These are phyloP conservation scores for Andricus curvator DNA, from an alignment of 2,888 invertebrate species.

Conservation along the genomic window DNA sequence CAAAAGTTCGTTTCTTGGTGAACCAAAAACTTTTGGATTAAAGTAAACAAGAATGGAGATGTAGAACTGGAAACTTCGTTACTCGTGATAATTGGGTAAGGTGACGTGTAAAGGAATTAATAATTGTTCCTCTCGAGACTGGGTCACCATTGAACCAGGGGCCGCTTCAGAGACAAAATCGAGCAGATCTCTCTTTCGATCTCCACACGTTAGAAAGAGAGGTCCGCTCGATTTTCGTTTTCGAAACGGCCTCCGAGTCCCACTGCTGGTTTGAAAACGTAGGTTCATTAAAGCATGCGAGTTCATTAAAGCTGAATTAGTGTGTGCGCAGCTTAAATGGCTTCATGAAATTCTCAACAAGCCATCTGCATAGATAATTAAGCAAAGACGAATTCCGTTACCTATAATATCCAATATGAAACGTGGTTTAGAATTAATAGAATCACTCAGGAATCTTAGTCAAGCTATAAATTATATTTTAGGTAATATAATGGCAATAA, in stretches of 20 bases:
- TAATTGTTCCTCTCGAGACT: conserved; percentile 29
- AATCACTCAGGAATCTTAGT: too few species aligned
- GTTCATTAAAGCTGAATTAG: conserved; percentile 14
- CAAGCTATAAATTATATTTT: too few species aligned
- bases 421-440: too few species aligned
- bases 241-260: too few species aligned
- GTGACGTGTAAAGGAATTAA: conserved; percentile 9
- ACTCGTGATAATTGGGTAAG: conserved; percentile 19
- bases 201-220: too few species aligned
- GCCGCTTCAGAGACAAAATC: too few species aligned
- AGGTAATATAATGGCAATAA: too few species aligned
- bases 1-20: too few species aligned
- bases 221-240: too few species aligned
- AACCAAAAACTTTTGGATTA: too few species aligned
- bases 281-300: conserved; percentile 5
- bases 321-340: conserved; percentile 18
- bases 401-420: neutral
- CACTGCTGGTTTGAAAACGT: neutral
- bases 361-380: conserved; percentile 12
- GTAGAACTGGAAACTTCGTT: conserved; percentile 8
- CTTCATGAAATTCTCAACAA: conserved; percentile 15
- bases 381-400: neutral
- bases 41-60: neutral
- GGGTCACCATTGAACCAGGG: neutral
- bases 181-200: too few species aligned